Percentiles rank a stretch among this genome's conserved stretches.
Conservation (phyloP, 2,797 vertebrate species). For the Sebastes hubbsi region DNA sequence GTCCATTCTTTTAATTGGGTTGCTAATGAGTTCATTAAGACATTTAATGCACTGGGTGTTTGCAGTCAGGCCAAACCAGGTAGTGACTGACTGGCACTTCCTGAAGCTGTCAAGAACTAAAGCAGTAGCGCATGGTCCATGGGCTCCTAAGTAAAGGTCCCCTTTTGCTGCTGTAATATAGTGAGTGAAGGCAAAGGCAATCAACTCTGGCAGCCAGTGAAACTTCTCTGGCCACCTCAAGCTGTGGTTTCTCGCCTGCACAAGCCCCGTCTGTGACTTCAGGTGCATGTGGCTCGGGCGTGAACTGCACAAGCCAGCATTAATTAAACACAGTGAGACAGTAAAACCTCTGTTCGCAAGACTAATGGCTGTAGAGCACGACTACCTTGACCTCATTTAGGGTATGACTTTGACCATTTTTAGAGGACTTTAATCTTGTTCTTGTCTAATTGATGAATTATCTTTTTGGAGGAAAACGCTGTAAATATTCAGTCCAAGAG, state of each 20-base stretch:
- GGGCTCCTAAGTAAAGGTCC: conserved; percentile 55
- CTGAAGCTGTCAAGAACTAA: conserved; percentile 60
- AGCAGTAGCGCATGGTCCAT: conserved; percentile 46
- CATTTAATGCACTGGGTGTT: conserved; percentile 36
- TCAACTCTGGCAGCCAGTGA: conserved; percentile 58
- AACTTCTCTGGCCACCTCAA: conserved; percentile 30
- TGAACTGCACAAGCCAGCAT: conserved; percentile 55
- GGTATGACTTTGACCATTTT: conserved; percentile 71
- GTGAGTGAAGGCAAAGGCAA: conserved; percentile 56
- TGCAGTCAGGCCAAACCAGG: conserved; percentile 24
- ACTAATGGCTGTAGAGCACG: conserved; percentile 63
- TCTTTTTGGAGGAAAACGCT: conserved; percentile 1
- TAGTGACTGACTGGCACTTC: conserved; percentile 44
- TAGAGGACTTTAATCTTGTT: conserved; percentile 64
- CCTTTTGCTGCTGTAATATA: conserved; percentile 44
- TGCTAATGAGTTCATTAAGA: conserved; percentile 68
- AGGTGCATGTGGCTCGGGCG: conserved; percentile 38
- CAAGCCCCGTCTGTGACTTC: conserved; percentile 16
- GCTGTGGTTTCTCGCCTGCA: conserved; percentile 14
- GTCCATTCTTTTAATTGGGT: conserved; percentile 66
- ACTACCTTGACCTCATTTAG: conserved; percentile 60
- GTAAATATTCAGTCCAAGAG: conserved; percentile 16
- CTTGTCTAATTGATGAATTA: conserved; percentile 36
- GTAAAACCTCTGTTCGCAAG: conserved; percentile 60
- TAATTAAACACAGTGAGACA: conserved; percentile 77